Evolutionary conservation across 1,140 invertebrate species (phyloP).

Genomic region (Marisa cornuarietis): DNA sequence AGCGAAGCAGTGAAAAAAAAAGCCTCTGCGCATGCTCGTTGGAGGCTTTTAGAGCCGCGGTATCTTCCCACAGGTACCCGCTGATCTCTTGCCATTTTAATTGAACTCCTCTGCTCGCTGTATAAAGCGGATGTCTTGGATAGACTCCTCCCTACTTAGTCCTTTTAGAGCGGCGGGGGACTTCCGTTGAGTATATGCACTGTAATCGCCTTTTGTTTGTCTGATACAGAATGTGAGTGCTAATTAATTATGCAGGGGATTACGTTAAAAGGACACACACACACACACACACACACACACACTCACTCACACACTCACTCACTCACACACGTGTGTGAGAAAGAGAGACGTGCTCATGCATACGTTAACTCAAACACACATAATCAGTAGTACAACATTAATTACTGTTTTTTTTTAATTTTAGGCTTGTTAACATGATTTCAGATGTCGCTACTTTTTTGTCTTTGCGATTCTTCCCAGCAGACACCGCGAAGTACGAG

Average conservation of each 20-base stretch:
- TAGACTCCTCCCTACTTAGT: too few species aligned
- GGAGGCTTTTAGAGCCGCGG: too few species aligned
- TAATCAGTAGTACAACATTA: not conserved
- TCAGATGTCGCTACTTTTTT: too few species aligned
- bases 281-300: not conserved
- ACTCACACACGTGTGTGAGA: not conserved
- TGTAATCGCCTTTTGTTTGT: not conserved
- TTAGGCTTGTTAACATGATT: not conserved
- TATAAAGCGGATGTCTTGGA: too few species aligned
- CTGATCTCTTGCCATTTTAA: too few species aligned
- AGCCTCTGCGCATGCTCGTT: too few species aligned
- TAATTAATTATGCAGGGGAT: not conserved
- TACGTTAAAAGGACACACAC: not conserved
- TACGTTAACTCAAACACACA: not conserved
- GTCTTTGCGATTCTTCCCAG: not conserved
- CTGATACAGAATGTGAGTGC: not conserved
- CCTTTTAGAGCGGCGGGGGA: not conserved
- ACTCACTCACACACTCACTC: not conserved
- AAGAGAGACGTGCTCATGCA: not conserved
- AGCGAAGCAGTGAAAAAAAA: too few species aligned
- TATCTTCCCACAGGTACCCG: too few species aligned
- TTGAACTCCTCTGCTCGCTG: too few species aligned
- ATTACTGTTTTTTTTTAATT: too few species aligned
- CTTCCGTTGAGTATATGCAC: not conserved
- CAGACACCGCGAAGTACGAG: not conserved